Conservation (phyloP, 2,113 vertebrate species). For the Mellivora capensis region DNA sequence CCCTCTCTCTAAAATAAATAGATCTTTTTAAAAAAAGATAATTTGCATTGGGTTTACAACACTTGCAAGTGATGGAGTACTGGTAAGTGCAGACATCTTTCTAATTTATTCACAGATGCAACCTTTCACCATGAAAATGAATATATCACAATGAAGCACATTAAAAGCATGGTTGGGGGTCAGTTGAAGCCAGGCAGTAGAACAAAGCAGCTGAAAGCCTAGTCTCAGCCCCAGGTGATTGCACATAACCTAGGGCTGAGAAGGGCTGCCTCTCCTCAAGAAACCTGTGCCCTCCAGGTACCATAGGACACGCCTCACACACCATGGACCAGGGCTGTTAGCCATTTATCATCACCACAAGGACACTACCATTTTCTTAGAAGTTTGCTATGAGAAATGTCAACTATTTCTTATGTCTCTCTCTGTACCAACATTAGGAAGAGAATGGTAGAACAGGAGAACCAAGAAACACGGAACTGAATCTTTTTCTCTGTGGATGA, state of each 20-base stretch:
- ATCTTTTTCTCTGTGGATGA: background rate
- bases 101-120: constrained; percentile 1
- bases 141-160: background rate
- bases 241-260: background rate
- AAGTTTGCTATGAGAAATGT: background rate
- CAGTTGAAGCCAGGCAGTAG: background rate
- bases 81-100: background rate
- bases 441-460: background rate
- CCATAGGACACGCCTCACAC: background rate
- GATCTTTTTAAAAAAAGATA: background rate
- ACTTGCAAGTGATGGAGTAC: background rate
- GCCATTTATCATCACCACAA: background rate
- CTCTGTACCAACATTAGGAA: background rate
- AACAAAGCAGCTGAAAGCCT: background rate
- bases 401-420: background rate
- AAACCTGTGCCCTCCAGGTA: background rate
- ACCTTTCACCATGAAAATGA: background rate
- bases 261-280: background rate
- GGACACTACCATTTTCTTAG: background rate
- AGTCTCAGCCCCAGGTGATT: no score
- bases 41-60: background rate
- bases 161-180: background rate
- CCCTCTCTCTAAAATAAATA: background rate
- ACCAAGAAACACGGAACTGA: background rate
- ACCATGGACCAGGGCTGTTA: background rate